phyloP scores from a whole-genome alignment of 64 coral and sea anemone species.

The Acropora tenuis region DNA sequence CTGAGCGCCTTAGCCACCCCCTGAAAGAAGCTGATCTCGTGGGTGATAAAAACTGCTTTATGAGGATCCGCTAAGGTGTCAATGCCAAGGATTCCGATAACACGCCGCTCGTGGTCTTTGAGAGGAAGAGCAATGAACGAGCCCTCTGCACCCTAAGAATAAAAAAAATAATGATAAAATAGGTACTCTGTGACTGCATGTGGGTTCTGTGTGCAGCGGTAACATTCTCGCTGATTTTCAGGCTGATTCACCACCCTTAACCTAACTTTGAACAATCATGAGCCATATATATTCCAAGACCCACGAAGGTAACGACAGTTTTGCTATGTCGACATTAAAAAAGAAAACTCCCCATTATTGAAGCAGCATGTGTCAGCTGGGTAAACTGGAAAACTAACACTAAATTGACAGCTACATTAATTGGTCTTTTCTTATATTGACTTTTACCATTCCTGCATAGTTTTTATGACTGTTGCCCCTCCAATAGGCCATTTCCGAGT shows the following conservation, averaged over 20 bases:
- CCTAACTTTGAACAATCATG: too few species aligned
- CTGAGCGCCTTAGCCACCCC: constrained; percentile 88
- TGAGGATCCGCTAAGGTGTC: constrained; percentile 86
- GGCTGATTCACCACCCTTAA: too few species aligned
- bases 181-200: too few species aligned
- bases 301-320: too few species aligned
- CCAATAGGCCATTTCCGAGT: too few species aligned
- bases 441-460: background rate
- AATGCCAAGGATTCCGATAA: constrained; percentile 86
- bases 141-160: constrained; percentile 64
- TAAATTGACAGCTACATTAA: background rate
- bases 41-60: constrained; percentile 88
- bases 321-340: too few species aligned
- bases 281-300: too few species aligned
- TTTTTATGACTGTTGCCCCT: background rate
- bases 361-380: too few species aligned
- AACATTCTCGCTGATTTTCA: too few species aligned
- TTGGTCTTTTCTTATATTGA: background rate
- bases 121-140: constrained; percentile 90
- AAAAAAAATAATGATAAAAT: background rate
- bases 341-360: too few species aligned
- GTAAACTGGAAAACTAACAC: too few species aligned
- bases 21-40: constrained; percentile 98
- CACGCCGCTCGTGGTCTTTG: constrained; percentile 94
- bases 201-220: too few species aligned